Evolutionary conservation across 2,888 invertebrate species (phyloP).

Genomic region (Dicyrtoma fusca): DNA sequence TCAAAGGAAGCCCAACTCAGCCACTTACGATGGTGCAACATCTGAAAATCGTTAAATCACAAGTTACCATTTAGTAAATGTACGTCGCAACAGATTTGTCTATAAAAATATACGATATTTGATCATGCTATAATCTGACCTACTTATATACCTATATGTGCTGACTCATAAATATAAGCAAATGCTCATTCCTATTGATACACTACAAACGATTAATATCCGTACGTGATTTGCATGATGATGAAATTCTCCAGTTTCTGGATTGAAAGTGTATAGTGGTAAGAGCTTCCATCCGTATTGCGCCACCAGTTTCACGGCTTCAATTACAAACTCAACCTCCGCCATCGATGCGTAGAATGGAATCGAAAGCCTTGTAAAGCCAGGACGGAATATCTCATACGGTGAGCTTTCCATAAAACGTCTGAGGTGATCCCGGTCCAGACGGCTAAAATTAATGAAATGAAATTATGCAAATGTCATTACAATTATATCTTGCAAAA

Average conservation of each 20-base stretch:
- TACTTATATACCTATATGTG: background rate
- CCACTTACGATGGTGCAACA: constrained; percentile 81
- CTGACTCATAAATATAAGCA: background rate
- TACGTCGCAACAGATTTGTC: background rate
- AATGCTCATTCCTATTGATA: too few relatives aligned
- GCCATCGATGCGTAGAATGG: constrained; percentile 82
- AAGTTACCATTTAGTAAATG: background rate
- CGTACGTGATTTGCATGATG: constrained; percentile 74
- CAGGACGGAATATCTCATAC: constrained; percentile 77
- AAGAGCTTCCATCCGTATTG: constrained; percentile 86
- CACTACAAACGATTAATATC: background rate
- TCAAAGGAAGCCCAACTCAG: constrained; percentile 75
- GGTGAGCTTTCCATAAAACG: constrained; percentile 63
- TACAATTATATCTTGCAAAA: constrained; percentile 6
- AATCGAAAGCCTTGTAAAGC: constrained; percentile 81
- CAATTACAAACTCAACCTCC: constrained; percentile 78
- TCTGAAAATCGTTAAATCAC: constrained; percentile 56
- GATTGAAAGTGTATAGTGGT: constrained; percentile 84
- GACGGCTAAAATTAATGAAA: constrained; percentile 59
- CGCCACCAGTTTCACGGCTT: constrained; percentile 83
- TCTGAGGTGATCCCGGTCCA: constrained; percentile 64
- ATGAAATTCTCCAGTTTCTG: constrained; percentile 87
- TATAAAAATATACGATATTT: background rate
- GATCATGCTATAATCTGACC: too few relatives aligned
- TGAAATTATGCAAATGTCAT: background rate